phyloP scores from a whole-genome alignment of 2,888 invertebrate genomes.

The Lasioglossum morio region DNA sequence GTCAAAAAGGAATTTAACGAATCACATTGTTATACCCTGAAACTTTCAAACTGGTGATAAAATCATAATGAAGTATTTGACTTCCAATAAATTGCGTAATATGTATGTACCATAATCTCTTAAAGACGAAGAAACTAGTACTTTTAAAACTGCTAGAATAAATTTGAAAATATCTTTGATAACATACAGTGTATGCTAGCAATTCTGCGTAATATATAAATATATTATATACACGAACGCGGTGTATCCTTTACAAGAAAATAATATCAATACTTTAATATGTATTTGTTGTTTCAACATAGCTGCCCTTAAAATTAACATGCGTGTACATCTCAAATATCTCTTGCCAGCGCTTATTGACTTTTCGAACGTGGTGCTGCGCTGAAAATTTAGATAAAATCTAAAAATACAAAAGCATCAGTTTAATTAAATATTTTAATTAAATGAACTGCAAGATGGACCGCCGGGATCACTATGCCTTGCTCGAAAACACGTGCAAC shows the following conservation, averaged over 20 bases:
- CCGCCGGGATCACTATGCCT: too few species aligned
- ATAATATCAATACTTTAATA: constrained; percentile 90
- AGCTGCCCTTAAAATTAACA: constrained; percentile 96
- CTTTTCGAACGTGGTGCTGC: constrained; percentile 97
- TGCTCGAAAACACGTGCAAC: too few species aligned
- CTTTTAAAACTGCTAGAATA: constrained; percentile 41
- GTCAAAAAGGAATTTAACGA: too few species aligned
- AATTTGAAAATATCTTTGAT: constrained; percentile 48
- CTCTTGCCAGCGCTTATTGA: constrained; percentile 96
- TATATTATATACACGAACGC: too few species aligned
- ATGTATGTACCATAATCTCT: constrained; percentile 51
- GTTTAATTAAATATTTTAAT: constrained; percentile 1
- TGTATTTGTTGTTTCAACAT: constrained; percentile 97
- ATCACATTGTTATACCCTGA: too few species aligned
- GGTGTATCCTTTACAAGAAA: background rate
- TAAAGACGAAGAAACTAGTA: constrained; percentile 31
- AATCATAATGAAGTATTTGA: constrained; percentile 31
- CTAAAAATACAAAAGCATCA: constrained; percentile 77
- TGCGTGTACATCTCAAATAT: constrained; percentile 95
- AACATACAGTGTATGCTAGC: constrained; percentile 47
- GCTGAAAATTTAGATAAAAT: constrained; percentile 97
- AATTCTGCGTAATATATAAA: constrained; percentile 44
- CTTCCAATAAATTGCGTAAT: constrained; percentile 42
- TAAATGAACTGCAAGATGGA: too few species aligned
- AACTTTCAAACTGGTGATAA: too few species aligned